A percentile compares a stretch with the other conserved stretches of the same genome.
Evolutionary conservation across 2,888 invertebrate genomes (phyloP).

Genomic region (Ophion slaviceki): DNA sequence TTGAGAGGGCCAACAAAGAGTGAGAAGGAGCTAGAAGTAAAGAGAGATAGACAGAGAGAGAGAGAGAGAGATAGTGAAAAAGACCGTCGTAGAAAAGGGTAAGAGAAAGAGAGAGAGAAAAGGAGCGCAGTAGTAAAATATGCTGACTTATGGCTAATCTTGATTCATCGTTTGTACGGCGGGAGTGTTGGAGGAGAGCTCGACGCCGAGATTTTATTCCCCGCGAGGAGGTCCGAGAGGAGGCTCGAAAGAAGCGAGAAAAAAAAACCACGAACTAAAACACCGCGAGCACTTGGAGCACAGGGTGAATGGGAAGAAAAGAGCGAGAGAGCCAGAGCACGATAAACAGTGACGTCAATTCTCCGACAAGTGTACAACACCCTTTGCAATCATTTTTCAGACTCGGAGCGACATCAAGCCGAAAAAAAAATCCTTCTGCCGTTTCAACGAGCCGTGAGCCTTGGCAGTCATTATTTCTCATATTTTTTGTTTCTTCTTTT

Average conservation of each 20-base stretch:
- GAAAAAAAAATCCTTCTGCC: background rate
- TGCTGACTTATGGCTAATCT: constrained; percentile 63
- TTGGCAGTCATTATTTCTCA: background rate
- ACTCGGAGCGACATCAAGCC: background rate
- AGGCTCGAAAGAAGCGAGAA: constrained; percentile 2
- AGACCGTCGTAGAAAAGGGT: no score
- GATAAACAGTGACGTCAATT: constrained; percentile 42
- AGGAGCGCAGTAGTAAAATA: constrained; percentile 39
- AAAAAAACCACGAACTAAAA: constrained; percentile 19
- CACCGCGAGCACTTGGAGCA: background rate
- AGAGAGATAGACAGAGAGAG: background rate
- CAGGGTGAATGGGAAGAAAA: background rate
- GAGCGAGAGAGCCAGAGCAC: background rate
- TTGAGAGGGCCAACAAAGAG: background rate
- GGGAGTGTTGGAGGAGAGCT: background rate
- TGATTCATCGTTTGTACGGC: constrained; percentile 60
- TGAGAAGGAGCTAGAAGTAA: constrained; percentile 7
- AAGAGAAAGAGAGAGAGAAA: background rate
- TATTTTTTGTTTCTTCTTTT: constrained; percentile 2
- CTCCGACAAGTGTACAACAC: background rate
- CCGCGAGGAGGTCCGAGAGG: background rate
- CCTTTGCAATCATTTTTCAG: constrained; percentile 23
- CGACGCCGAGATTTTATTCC: constrained; percentile 2
- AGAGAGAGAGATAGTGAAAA: background rate
- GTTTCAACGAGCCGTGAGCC: background rate